These are phyloP conservation scores for Dexiosoma caninum DNA, from an alignment of 2,888 invertebrate genomes.

Conservation along the genomic window DNA sequence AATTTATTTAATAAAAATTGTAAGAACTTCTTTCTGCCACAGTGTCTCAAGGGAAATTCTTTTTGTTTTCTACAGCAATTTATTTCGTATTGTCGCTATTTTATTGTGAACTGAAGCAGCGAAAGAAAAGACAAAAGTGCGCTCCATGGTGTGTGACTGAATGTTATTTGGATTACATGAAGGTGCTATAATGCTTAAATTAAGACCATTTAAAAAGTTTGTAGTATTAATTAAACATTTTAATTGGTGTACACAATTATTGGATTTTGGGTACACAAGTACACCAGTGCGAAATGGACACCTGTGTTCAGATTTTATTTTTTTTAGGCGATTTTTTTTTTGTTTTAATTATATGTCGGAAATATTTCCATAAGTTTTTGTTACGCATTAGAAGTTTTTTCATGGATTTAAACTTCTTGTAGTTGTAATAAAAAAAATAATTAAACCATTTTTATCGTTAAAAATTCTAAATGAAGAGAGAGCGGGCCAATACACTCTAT, in stretches of 20 bases:
- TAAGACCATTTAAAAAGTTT: slow-evolving; percentile 51
- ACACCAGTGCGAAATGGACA: no score
- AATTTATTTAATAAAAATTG: slow-evolving; percentile 38
- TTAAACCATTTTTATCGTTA: no score
- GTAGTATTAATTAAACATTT: slow-evolving; percentile 50
- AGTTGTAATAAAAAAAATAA: no score
- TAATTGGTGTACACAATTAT: slow-evolving; percentile 23
- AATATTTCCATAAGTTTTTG: no score
- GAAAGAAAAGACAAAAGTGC: not conserved
- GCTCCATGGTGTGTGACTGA: not conserved
- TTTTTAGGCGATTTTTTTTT: no score
- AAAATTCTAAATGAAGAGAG: no score
- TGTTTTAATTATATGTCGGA: no score
- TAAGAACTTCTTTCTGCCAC: slow-evolving; percentile 17
- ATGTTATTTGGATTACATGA: slow-evolving; percentile 16
- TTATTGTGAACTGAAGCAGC: not conserved
- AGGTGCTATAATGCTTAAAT: slow-evolving; percentile 16
- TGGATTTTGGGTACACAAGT: not conserved
- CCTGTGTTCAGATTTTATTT: no score
- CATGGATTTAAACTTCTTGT: no score
- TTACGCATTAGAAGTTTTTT: no score
- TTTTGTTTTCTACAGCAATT: slow-evolving; percentile 15
- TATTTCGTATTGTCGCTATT: not conserved
- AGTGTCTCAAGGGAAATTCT: slow-evolving; percentile 44
- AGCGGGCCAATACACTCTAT: no score